phyloP scores from a whole-genome alignment of 2,113 vertebrate genomes.

The Orthonyx spaldingii region DNA sequence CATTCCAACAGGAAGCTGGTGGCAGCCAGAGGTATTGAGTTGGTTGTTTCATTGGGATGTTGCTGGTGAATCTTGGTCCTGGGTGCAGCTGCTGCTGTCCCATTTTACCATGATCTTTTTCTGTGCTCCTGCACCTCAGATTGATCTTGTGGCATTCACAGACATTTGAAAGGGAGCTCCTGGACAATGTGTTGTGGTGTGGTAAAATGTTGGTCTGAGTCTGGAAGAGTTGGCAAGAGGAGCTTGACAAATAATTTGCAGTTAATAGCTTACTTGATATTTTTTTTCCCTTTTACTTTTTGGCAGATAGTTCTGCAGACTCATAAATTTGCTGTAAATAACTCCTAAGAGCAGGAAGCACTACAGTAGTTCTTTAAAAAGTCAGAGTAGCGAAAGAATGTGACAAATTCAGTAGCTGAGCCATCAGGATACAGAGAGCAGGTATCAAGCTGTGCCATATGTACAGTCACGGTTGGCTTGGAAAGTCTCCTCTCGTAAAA shows the following conservation, averaged over 20 bases:
- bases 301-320: slow-evolving; percentile 35
- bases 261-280: background rate
- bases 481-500: slow-evolving; percentile 50
- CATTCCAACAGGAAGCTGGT: background rate
- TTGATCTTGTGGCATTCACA: background rate
- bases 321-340: slow-evolving; percentile 49
- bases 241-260: slow-evolving; percentile 19
- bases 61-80: background rate
- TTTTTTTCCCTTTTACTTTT: background rate
- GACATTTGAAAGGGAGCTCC: background rate
- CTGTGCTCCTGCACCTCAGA: background rate
- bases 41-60: background rate
- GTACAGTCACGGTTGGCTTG: slow-evolving; percentile 62
- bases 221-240: background rate
- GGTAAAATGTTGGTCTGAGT: background rate
- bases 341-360: slow-evolving; percentile 28
- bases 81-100: background rate
- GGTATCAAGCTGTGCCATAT: slow-evolving; percentile 64
- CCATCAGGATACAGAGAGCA: slow-evolving; percentile 59
- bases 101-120: background rate
- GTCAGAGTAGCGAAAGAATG: slow-evolving; percentile 43
- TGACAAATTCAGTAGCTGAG: slow-evolving; percentile 63
- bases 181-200: background rate
- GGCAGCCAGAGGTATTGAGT: background rate
- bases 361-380: slow-evolving; percentile 39